phyloP scores from a whole-genome alignment of 2,888 invertebrate species.

The Ischnura elegans region DNA sequence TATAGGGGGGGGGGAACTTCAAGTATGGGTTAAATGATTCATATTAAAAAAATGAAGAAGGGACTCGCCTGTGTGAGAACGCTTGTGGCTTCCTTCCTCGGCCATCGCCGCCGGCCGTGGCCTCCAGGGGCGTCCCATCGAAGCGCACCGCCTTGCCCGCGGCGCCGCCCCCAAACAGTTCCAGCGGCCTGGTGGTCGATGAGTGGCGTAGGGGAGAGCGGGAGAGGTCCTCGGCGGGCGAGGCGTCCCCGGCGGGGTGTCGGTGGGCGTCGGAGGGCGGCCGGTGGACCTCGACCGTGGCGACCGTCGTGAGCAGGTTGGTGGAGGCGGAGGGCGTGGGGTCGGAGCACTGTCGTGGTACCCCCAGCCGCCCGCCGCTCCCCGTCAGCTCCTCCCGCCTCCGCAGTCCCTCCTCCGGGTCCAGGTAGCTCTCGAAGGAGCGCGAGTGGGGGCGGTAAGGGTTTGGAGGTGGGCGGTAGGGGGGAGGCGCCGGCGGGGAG shows the following conservation, averaged over 20 bases:
- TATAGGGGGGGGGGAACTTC: no score
- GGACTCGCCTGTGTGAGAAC: slow-evolving; percentile 33
- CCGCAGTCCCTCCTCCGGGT: slow-evolving; percentile 39
- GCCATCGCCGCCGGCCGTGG: slow-evolving; percentile 8
- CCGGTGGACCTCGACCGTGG: background rate
- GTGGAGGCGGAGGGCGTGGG: slow-evolving; percentile 53
- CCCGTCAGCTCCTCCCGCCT: slow-evolving; percentile 53
- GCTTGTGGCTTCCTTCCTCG: slow-evolving; percentile 38
- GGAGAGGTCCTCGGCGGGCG: slow-evolving; percentile 1
- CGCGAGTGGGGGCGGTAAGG: slow-evolving; percentile 60
- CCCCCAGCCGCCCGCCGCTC: slow-evolving; percentile 22
- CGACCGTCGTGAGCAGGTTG: background rate
- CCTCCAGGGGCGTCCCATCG: background rate
- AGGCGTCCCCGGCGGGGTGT: background rate
- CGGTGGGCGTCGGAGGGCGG: background rate
- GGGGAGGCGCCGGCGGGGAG: slow-evolving; percentile 41
- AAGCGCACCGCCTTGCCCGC: slow-evolving; percentile 38
- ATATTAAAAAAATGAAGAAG: no score
- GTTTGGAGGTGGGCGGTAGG: slow-evolving; percentile 57
- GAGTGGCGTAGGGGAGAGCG: slow-evolving; percentile 41
- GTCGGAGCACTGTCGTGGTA: slow-evolving; percentile 54
- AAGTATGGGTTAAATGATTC: no score
- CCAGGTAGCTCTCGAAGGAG: slow-evolving; percentile 58
- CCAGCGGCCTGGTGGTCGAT: slow-evolving; percentile 40
- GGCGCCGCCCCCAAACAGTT: slow-evolving; percentile 42